Evolutionary conservation across 2,888 invertebrate species (phyloP).

Genomic region (Belgica antarctica): DNA sequence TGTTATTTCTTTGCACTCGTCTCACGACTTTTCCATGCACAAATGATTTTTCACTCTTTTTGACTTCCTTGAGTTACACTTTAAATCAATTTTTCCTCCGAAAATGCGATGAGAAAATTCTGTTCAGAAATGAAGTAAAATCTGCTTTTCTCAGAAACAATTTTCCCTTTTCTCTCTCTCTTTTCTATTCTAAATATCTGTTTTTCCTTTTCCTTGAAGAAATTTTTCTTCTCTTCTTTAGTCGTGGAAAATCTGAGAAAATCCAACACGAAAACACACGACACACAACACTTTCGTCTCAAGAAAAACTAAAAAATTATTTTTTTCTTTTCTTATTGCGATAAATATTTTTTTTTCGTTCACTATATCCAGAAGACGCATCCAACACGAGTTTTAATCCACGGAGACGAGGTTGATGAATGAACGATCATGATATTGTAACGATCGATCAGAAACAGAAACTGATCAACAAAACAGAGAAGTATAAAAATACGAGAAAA

Average conservation of each 20-base stretch:
- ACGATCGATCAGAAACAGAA: constrained; percentile 42
- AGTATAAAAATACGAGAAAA: constrained; percentile 42
- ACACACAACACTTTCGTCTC: constrained; percentile 31
- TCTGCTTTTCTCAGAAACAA: constrained; percentile 23
- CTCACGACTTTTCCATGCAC: neutral
- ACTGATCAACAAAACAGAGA: constrained; percentile 44
- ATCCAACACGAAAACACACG: constrained; percentile 38
- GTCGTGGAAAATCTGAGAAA: constrained; percentile 20
- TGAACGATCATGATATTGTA: constrained; percentile 43
- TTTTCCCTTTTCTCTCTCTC: constrained; percentile 19
- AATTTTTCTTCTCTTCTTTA: constrained; percentile 39
- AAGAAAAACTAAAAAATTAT: constrained; percentile 15
- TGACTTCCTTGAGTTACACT: neutral
- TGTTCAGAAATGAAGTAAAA: constrained; percentile 31
- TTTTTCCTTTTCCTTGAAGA: constrained; percentile 43
- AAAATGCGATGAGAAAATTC: constrained; percentile 36
- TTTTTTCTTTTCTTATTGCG: constrained; percentile 1
- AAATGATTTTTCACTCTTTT: constrained; percentile 14
- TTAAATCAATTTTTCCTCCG: constrained; percentile 22
- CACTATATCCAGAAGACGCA: constrained; percentile 21
- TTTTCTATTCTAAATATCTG: constrained; percentile 38
- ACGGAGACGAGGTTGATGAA: constrained; percentile 44
- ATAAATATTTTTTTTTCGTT: neutral
- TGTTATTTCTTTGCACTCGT: neutral
- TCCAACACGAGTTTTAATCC: constrained; percentile 34